phyloP scores from a whole-genome alignment of 2,113 vertebrate species.

The Dicerorhinus sumatrensis region DNA sequence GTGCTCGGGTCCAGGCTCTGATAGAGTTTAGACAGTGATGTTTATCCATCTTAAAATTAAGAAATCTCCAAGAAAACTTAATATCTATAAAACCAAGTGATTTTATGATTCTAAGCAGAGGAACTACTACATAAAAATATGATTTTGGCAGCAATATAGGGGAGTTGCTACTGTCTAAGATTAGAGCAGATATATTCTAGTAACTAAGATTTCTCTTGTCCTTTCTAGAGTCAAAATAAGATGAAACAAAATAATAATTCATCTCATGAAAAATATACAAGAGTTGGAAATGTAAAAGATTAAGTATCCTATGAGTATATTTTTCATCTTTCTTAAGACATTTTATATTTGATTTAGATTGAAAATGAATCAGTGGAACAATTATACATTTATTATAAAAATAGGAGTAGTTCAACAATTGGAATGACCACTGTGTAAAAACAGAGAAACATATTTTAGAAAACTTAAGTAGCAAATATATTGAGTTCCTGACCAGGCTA shows the following conservation, averaged over 20 bases:
- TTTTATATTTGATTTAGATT: constrained; percentile 23
- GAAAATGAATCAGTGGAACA: neutral
- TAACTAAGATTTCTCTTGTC: neutral
- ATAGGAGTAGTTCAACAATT: neutral
- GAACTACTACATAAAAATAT: neutral
- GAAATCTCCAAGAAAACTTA: neutral
- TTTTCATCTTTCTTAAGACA: neutral
- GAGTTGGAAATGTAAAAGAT: neutral
- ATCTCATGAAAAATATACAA: neutral
- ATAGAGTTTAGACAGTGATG: neutral
- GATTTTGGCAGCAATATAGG: neutral
- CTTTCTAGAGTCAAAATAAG: neutral
- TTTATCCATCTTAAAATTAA: neutral
- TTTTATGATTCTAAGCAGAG: neutral
- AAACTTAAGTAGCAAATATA: constrained; percentile 20
- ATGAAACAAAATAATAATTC: neutral
- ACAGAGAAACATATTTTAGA: constrained; percentile 46
- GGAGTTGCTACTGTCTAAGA: neutral
- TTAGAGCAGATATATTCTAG: neutral
- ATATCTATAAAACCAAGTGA: neutral
- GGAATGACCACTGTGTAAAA: neutral
- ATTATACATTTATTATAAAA: neutral
- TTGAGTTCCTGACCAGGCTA: neutral
- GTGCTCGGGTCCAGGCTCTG: neutral
- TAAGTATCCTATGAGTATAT: neutral